phyloP scores from a whole-genome alignment of 2,113 vertebrate species.

The Pontoporia blainvillei region DNA sequence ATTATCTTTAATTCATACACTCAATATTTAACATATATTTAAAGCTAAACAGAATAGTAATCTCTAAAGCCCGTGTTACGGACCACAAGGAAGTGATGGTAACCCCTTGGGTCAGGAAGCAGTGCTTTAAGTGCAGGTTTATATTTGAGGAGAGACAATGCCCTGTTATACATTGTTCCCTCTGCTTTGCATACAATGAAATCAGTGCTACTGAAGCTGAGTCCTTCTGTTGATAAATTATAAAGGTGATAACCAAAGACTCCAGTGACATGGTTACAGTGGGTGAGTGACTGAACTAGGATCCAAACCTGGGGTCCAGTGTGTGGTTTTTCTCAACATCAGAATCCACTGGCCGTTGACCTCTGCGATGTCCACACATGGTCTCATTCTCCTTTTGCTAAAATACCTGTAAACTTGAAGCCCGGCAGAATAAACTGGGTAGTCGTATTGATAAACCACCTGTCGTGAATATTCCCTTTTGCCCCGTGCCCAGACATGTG shows the following conservation, averaged over 20 bases:
- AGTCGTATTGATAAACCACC: not conserved
- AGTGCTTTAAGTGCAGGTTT: not conserved
- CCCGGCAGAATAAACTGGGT: not conserved
- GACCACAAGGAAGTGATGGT: not conserved
- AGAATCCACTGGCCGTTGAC: not conserved
- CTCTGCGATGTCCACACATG: not conserved
- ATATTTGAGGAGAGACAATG: not conserved
- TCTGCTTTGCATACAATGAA: not conserved
- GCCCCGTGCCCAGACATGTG: rapidly evolving
- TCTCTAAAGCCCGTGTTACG: not conserved
- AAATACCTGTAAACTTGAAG: not conserved
- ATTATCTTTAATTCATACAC: conserved; percentile 64
- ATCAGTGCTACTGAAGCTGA: not conserved
- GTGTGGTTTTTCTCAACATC: not conserved
- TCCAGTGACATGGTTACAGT: not conserved
- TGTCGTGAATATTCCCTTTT: not conserved
- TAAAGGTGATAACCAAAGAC: not conserved
- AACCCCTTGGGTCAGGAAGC: not conserved
- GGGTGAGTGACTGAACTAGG: not conserved
- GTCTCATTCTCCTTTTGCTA: not conserved
- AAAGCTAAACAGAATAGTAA: conserved; percentile 35
- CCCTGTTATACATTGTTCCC: rapidly evolving
- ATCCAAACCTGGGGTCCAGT: not conserved
- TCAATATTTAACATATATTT: conserved; percentile 54
- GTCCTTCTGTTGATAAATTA: not conserved